Percentiles rank a stretch among this genome's conserved stretches.
Conservation (phyloP, 35 echinoderm and acorn worm species). For the Diadema setosum region DNA sequence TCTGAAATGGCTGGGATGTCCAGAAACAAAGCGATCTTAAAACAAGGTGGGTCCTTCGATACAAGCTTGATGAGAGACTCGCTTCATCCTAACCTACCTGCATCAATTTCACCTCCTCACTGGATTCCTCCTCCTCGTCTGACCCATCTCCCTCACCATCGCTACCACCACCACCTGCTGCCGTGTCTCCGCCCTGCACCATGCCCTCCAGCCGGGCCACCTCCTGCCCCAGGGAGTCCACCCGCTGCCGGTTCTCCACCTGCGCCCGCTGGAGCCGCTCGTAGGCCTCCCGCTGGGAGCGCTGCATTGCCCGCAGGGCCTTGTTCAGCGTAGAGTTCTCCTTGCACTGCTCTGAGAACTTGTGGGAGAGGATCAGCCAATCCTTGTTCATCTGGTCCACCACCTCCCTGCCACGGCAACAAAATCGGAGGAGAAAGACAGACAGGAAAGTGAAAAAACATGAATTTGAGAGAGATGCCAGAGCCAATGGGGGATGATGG, state of each 20-base stretch:
- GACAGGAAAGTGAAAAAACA: not conserved
- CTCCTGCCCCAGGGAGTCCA: constrained; percentile 8
- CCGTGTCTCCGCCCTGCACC: not conserved
- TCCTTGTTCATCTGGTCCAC: constrained; percentile 87
- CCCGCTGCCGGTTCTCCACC: not conserved
- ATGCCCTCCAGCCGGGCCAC: constrained; percentile 23
- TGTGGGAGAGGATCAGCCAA: constrained; percentile 78
- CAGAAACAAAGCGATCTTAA: too few relatives aligned
- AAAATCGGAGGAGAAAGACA: not conserved
- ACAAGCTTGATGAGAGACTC: too few relatives aligned
- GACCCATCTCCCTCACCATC: constrained; percentile 15
- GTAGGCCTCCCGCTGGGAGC: constrained; percentile 10
- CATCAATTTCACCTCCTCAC: not conserved
- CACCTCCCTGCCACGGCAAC: constrained; percentile 53
- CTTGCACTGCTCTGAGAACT: constrained; percentile 79
- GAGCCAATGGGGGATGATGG: not conserved
- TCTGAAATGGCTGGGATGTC: too few relatives aligned
- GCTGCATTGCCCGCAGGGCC: constrained; percentile 10
- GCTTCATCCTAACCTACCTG: not conserved
- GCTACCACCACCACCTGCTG: not conserved
- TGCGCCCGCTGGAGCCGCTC: constrained; percentile 36
- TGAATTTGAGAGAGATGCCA: not conserved
- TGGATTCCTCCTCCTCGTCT: not conserved
- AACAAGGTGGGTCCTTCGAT: too few relatives aligned
- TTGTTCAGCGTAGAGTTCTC: constrained; percentile 58